Conservation (phyloP, 2,113 vertebrate species). For the Amblyopsis rosae region DNA sequence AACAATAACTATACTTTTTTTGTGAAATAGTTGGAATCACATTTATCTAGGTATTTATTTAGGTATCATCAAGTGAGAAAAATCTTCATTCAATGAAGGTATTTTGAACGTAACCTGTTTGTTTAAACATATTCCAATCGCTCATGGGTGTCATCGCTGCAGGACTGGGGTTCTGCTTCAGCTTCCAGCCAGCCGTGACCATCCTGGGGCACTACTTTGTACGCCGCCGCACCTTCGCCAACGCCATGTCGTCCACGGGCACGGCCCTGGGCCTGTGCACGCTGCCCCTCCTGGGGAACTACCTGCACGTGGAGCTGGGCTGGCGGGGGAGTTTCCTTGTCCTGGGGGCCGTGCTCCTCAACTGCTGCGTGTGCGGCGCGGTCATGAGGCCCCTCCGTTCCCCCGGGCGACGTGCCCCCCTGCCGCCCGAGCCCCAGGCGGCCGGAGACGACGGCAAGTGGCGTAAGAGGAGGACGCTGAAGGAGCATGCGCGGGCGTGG, state of each 20-base stretch:
- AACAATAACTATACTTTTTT: too few species aligned
- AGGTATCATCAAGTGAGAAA: too few species aligned
- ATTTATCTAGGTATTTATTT: too few species aligned
- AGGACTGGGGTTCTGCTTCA: conserved; percentile 93
- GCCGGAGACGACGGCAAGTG: neutral
- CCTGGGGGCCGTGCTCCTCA: conserved; percentile 86
- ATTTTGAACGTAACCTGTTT: too few species aligned
- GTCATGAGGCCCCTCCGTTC: conserved; percentile 85
- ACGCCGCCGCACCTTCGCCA: conserved; percentile 81
- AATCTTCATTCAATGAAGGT: too few species aligned
- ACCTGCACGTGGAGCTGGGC: conserved; percentile 82
- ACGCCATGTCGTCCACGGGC: conserved; percentile 85
- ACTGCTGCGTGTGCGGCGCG: conserved; percentile 89
- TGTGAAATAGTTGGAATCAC: too few species aligned
- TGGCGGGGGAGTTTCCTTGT: conserved; percentile 93
- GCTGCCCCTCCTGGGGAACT: conserved; percentile 85
- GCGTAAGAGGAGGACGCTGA: conserved; percentile 1
- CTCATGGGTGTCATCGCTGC: neutral
- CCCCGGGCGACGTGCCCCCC: conserved; percentile 29
- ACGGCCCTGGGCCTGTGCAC: conserved; percentile 85
- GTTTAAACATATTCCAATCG: too few species aligned
- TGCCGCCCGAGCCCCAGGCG: conserved; percentile 29
- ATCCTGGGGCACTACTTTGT: conserved; percentile 88
- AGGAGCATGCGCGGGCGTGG: neutral
- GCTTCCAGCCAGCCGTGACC: conserved; percentile 88